Evolutionary conservation across 2,888 invertebrate species (phyloP), one percentile per base, ranked within the genome.

Genomic region (Cephus rjabovi): DNA sequence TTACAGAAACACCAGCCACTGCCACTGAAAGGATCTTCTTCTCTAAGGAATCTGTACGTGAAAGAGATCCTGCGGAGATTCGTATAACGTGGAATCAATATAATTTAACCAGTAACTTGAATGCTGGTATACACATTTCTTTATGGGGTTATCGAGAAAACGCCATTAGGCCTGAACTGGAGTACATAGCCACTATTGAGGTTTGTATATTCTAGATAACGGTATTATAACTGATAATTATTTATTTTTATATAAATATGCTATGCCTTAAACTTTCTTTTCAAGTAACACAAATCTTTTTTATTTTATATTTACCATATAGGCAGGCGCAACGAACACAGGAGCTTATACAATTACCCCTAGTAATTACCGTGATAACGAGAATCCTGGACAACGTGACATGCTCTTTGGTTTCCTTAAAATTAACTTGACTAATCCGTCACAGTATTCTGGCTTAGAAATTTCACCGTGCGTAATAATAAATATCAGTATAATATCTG

Each of bases 121-220:
- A 95, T 87, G 95, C 96, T 0, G 94, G 94, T 74, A 94, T 98
- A 1, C 95, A 95, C 83, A 96, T 98, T 84, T 96, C 96, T 0
- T 91, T 98, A 15, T 98, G 96, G 96, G 98, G 98, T 0, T 98
- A 98, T 92, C 94, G 96, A 76, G 98, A 98, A 91, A 94, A 95
- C 0, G 96, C 96, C 0, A 97, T 96, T 79, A 92, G 93, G 75
- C 98, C 98, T 0, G 95, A 97, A 87, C 92, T 98, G 74, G 94
- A 97, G 80, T 97, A 94, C 88, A 97, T 98, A 79, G 96, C 96
- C 81, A 93, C 95, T 83, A 93, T 97, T 75, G 96, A 96, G 90
- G 93, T 94, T 23, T 93, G 93, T 68, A 92, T 56, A 56, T 23
- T 56, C 2, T 56, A 56, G 56, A 23, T 56, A 71, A 34, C 9